phyloP scores from a whole-genome alignment of 1,140 invertebrate species.

The Subanguina moxae region DNA sequence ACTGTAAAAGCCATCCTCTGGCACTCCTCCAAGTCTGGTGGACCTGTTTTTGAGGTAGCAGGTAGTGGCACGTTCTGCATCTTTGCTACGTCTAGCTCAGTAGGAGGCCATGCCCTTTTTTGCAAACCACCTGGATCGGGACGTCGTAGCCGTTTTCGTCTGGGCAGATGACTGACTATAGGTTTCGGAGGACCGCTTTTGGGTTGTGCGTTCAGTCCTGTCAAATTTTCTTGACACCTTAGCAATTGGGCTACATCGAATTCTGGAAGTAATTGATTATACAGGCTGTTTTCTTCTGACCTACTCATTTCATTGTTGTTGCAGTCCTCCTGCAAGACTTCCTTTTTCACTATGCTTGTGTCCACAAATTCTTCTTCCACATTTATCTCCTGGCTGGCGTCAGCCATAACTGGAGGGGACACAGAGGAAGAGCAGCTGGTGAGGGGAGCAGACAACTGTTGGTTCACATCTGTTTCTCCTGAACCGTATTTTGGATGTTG shows the following conservation, averaged over 20 bases:
- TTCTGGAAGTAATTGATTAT: background rate
- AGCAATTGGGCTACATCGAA: too few relatives aligned
- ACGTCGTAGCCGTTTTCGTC: background rate
- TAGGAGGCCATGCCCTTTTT: background rate
- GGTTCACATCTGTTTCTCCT: background rate
- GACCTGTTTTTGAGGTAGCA: background rate
- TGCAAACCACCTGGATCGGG: background rate
- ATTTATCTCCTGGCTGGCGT: background rate
- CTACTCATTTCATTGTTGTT: slow-evolving; percentile 3
- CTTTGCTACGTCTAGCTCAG: too few relatives aligned
- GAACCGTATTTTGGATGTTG: background rate
- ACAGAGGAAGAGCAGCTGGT: background rate
- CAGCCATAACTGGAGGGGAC: background rate
- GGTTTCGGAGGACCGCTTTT: too few relatives aligned
- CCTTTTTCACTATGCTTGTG: background rate
- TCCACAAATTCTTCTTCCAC: background rate
- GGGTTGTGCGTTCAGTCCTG: too few relatives aligned
- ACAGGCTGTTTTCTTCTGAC: background rate
- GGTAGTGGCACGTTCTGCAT: too few relatives aligned
- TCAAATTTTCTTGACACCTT: too few relatives aligned
- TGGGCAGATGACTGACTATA: background rate
- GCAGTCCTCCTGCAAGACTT: background rate
- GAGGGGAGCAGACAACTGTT: background rate
- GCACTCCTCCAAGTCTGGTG: background rate
- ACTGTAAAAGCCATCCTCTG: background rate